Evolutionary conservation across 2,113 vertebrate genomes (phyloP).

Genomic region (Python bivittatus): DNA sequence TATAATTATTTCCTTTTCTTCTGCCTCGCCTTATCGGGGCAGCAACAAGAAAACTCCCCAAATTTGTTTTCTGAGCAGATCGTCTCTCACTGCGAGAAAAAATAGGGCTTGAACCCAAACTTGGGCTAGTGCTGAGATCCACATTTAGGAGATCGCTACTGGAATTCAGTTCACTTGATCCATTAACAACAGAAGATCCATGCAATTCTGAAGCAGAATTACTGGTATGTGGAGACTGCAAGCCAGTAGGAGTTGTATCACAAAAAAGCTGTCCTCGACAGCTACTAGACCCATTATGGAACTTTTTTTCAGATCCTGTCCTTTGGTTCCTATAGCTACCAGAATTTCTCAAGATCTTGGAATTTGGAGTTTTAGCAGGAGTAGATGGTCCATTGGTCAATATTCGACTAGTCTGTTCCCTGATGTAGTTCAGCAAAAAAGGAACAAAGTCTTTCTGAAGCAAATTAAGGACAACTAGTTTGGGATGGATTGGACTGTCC

Average conservation of each 20-base stretch:
- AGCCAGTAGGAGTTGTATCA: constrained; percentile 55
- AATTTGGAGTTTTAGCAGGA: constrained; percentile 87
- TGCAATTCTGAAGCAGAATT: constrained; percentile 37
- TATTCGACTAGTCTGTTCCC: constrained; percentile 90
- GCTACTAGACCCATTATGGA: constrained; percentile 56
- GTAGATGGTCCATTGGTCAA: constrained; percentile 91
- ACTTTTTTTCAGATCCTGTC: constrained; percentile 65
- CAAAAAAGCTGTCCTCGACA: constrained; percentile 89
- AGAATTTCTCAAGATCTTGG: constrained; percentile 69
- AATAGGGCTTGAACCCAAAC: constrained; percentile 73
- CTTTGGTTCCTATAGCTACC: constrained; percentile 56
- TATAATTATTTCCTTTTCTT: constrained; percentile 67
- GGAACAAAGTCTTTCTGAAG: constrained; percentile 91
- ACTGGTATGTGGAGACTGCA: constrained; percentile 55
- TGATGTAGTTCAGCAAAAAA: constrained; percentile 92
- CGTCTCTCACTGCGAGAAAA: constrained; percentile 70
- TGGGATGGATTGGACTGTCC: constrained; percentile 68
- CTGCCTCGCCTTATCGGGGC: constrained; percentile 71
- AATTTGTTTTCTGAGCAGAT: constrained; percentile 71
- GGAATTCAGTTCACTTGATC: constrained; percentile 59
- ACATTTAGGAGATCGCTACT: constrained; percentile 60
- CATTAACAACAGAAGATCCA: constrained; percentile 52
- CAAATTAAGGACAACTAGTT: constrained; percentile 64
- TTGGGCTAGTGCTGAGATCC: constrained; percentile 74
- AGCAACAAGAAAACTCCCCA: constrained; percentile 82